phyloP scores from a whole-genome alignment of 2,113 vertebrate genomes.

The Malurus elegans region DNA sequence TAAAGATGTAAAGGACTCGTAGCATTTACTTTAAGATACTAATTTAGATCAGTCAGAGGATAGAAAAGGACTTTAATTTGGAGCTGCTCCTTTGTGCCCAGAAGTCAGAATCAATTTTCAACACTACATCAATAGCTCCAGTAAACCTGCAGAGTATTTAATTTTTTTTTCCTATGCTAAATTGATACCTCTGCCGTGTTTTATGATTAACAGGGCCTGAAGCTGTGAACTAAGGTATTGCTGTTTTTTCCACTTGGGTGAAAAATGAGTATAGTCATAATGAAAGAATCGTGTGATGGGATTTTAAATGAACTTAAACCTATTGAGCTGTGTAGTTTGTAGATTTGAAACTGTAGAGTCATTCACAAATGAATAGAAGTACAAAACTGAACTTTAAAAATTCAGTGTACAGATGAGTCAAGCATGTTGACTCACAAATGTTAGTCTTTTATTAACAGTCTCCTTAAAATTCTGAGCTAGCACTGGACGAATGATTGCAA shows the following conservation, averaged over 20 bases:
- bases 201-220: conserved; percentile 53
- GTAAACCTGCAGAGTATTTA: conserved; percentile 47
- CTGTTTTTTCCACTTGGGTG: conserved; percentile 46
- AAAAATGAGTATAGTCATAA: conserved; percentile 56
- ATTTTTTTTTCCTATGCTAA: conserved; percentile 57
- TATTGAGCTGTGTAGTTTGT: conserved; percentile 23
- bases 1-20: not conserved
- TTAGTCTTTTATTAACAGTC: conserved; percentile 14
- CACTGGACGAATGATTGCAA: not conserved
- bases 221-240: conserved; percentile 10
- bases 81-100: not conserved
- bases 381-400: conserved; percentile 64
- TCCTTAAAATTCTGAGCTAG: conserved; percentile 2
- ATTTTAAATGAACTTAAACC: conserved; percentile 60
- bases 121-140: conserved; percentile 5
- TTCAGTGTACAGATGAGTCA: conserved; percentile 56
- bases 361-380: conserved; percentile 58
- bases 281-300: conserved; percentile 52
- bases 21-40: conserved; percentile 35
- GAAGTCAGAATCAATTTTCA: conserved; percentile 48
- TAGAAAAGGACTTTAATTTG: not conserved
- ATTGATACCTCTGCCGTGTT: conserved; percentile 57
- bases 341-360: conserved; percentile 54
- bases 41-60: conserved; percentile 30
- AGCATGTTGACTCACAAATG: conserved; percentile 39